phyloP scores from a whole-genome alignment of 2,797 vertebrate genomes.

The Remorina albescens region DNA sequence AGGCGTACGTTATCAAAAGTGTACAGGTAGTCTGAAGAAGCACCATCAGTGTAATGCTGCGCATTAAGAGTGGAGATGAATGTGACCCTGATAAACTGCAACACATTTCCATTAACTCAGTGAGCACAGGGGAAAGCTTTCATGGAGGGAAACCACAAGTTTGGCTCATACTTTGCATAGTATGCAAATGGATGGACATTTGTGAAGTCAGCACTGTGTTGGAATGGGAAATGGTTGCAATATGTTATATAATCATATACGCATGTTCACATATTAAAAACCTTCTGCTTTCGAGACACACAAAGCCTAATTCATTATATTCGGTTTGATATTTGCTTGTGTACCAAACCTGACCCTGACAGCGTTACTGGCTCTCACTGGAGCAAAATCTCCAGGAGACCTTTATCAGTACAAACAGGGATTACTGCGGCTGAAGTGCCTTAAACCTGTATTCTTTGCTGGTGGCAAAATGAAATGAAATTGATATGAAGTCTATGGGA shows the following conservation, averaged over 20 bases:
- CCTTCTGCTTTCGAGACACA: neutral
- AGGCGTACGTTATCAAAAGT: neutral
- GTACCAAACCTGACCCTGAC: neutral
- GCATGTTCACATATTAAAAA: neutral
- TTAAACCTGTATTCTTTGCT: too few relatives aligned
- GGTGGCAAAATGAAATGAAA: too few relatives aligned
- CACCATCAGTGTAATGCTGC: neutral
- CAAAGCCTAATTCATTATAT: neutral
- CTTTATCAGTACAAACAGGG: conserved; percentile 8
- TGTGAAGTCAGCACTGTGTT: conserved; percentile 6
- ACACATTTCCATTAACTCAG: conserved; percentile 55
- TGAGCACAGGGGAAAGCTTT: conserved; percentile 35
- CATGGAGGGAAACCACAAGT: conserved; percentile 41
- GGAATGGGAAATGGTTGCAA: neutral
- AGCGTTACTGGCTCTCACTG: conserved; percentile 6
- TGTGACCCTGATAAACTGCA: neutral
- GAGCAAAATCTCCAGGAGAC: conserved; percentile 15
- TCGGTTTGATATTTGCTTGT: neutral
- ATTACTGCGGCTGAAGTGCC: conserved; percentile 4
- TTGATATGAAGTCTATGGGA: too few relatives aligned
- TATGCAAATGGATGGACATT: conserved; percentile 52
- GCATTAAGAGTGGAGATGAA: neutral
- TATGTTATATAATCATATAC: neutral
- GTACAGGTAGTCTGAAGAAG: neutral
- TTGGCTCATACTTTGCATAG: conserved; percentile 66